Percentiles rank a stretch among this genome's conserved stretches.
phyloP scores from a whole-genome alignment of 1,140 invertebrate genomes.

The Magallana ariakensis region DNA sequence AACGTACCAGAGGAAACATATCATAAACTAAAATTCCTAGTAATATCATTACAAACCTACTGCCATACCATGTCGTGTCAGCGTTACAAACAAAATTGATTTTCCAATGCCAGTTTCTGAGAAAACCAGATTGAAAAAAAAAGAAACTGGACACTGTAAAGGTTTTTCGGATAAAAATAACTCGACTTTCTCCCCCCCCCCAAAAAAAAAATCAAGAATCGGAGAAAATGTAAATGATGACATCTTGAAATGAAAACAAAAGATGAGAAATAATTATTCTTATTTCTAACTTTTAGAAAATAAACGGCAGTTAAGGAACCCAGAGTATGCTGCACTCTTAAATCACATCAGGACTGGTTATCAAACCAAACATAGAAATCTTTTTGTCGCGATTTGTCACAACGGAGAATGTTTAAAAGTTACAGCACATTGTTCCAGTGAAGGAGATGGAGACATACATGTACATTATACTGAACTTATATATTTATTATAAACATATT shows the following conservation, averaged over 20 bases:
- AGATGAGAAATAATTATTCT: no score
- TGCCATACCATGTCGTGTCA: slow-evolving; percentile 20
- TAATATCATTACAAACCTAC: slow-evolving; percentile 38
- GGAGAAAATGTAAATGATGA: no score
- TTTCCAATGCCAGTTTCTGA: slow-evolving; percentile 39
- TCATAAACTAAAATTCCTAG: neutral
- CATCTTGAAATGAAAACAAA: no score
- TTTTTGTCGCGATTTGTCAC: neutral
- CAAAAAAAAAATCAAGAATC: no score
- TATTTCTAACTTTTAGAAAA: slow-evolving; percentile 6
- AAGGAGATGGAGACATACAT: neutral
- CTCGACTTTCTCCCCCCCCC: no score
- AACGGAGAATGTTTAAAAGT: neutral
- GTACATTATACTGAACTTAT: neutral
- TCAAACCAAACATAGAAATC: no score
- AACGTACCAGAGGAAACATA: neutral
- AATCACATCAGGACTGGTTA: no score
- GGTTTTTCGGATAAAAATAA: no score
- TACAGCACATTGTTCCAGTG: neutral
- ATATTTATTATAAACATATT: no score
- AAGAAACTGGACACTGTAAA: slow-evolving; percentile 43
- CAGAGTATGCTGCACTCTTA: no score
- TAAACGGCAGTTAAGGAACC: neutral
- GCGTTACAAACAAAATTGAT: slow-evolving; percentile 40
- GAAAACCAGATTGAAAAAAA: slow-evolving; percentile 38